Base-by-base conservation (phyloP, 2,797 vertebrate genomes). In the Pteronotus mesoamericanus region DNA sequence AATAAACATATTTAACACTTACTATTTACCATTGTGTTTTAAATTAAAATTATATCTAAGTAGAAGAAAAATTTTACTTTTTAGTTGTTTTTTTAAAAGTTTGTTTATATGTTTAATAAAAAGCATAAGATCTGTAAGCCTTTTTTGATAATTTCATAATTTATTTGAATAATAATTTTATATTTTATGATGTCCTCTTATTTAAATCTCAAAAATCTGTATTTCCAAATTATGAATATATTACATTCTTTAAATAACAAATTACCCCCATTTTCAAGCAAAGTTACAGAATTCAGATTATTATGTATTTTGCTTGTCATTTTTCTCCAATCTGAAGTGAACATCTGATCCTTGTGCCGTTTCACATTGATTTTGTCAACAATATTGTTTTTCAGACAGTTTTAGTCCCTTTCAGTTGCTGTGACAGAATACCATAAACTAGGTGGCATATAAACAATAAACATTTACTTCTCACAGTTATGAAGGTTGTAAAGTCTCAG, bases 331-430 rank as follows among this genome's bases (percentile, higher is more conserved):
- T 3, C 51, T 37, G 51, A 55, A 55, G 12, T 55, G 22, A 84
- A 0, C 1, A 18, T 24, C 4, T 55, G 11, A 42, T 57, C 3
- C 29, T 39, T 24, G 9, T 21, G 9, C 1, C 21, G 0, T 44
- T 3, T 64, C 29, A 32, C 19, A 64, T 6, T 61, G n/a, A 3
- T 3, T 22, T 48, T 48, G 37, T 29, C 77, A 69, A 11, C 6
- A 69, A 14, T 37, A 57, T 37, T 32, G 5, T 34, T 14, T 72
- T 82, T 80, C 55, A 51, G 75, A 19, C 9, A n/a, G 26, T 6
- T n/a, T 39, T 2, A 16, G 11, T n/a, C 26, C 11, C 19, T 55
- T 69, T 68, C 34, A 22, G 19, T 37, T 69, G 29, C 21, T 42
- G 0, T 44, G 68, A 89, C 4, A 55, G 14, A 68, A 55, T 55